These are phyloP conservation scores for Mergus octosetaceus DNA, from an alignment of 2,797 vertebrate genomes.

Conservation along the genomic window DNA sequence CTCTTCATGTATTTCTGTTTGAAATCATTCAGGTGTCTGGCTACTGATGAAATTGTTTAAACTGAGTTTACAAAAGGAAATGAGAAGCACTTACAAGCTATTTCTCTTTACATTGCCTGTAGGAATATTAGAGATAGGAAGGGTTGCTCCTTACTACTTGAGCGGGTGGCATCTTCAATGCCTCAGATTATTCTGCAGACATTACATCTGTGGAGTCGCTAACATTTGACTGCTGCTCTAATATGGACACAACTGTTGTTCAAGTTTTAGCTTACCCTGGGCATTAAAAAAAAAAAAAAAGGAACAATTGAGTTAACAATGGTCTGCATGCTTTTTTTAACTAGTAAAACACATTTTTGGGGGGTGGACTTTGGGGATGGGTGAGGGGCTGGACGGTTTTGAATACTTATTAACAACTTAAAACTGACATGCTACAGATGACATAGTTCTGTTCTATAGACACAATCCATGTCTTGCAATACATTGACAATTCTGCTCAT, in stretches of 20 bases:
- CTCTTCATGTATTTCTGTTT: background rate
- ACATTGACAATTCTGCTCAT: background rate
- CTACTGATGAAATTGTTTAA: background rate
- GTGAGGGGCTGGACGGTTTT: background rate
- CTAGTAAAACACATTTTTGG: background rate
- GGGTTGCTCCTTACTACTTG: background rate
- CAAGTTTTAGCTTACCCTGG: background rate
- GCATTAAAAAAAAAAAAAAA: too few relatives aligned
- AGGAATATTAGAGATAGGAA: background rate
- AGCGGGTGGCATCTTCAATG: rapidly evolving
- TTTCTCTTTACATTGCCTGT: background rate
- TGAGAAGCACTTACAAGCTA: background rate
- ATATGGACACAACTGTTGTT: background rate
- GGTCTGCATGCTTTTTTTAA: background rate
- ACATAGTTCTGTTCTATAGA: background rate
- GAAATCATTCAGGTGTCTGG: background rate
- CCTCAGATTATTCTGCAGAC: background rate
- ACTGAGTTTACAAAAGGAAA: background rate
- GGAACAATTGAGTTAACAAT: too few relatives aligned
- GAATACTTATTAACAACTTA: background rate
- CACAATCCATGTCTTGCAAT: background rate
- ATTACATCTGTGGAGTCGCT: rapidly evolving
- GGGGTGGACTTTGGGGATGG: too few relatives aligned
- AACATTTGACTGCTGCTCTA: background rate
- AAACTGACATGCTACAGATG: background rate